Base-by-base conservation (phyloP, 92 coral and sea anemone species). In the Phymanthus crucifer region DNA sequence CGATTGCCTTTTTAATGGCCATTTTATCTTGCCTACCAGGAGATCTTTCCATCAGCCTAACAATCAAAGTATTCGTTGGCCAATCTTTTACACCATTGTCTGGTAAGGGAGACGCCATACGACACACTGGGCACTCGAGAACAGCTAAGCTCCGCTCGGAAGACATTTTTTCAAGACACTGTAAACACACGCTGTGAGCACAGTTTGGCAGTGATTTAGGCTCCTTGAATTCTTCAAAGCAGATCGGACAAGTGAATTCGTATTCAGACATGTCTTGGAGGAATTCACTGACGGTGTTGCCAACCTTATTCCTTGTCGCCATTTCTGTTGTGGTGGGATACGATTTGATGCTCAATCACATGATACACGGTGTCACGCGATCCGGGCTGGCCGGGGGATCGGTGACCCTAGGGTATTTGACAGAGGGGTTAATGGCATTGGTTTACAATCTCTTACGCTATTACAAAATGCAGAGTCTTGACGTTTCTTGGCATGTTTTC, bases 171-270 rank as follows among this genome's bases (percentile, higher is more conserved):
- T 84, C 86, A 36, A 88, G 82, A 75, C 91, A 88, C 32, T 85
- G 85, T 78, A 79, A 82, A 66, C 91, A 88, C 66, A 88, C 91
- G 23, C 85, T 88, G 79, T 88, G 91, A 12, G 91, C 91, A 37
- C 91, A 88, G 74, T 79, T 84, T 33, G 91, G 91, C 19, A 88
- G 81, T 18, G 88, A 88, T 64, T 88, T 88, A 6, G 91, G 91
- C 34, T 88, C 88, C 47, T 88, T 74, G 86, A 83, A 88, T 74
- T 88, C 91, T 19, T 88, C 91, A 16, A 88, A 73, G 74, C 91
- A 88, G 34, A 88, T 87, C 32, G 91, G 91, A 34, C 91, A 88
- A 1, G 85, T 74, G 32, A 68, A 67, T 80, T 88, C 91, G 75
- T 88, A 78, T 66, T 78, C 82, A 16, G 82, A 66, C 82, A 78